phyloP scores from a whole-genome alignment of 2,888 invertebrate species.

The Meiosimyza platycephala region DNA sequence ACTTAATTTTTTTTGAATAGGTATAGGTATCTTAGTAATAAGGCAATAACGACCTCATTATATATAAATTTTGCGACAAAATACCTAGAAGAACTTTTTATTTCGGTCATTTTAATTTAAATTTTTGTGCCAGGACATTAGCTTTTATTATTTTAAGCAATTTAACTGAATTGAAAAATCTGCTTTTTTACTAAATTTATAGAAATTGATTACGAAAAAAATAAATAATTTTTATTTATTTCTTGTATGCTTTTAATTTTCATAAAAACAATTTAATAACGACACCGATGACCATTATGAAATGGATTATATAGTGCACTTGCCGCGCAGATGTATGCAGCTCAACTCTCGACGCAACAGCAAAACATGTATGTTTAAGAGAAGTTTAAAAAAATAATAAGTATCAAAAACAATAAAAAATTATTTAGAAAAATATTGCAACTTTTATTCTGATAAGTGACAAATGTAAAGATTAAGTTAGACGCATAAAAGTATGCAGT shows the following conservation, averaged over 20 bases:
- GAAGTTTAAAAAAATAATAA: constrained; percentile 37
- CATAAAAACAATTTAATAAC: constrained; percentile 44
- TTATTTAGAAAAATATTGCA: constrained; percentile 37
- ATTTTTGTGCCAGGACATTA: constrained; percentile 65
- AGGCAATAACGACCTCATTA: too few relatives aligned
- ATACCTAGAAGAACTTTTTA: neutral
- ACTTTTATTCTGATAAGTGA: constrained; percentile 37
- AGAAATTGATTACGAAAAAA: constrained; percentile 39
- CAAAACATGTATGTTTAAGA: constrained; percentile 87
- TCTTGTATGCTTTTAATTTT: constrained; percentile 44
- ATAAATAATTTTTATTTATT: constrained; percentile 46
- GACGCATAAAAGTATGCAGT: neutral
- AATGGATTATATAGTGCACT: constrained; percentile 80
- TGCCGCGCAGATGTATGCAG: constrained; percentile 96
- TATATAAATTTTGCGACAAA: too few relatives aligned
- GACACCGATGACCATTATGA: constrained; percentile 45
- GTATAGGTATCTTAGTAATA: too few relatives aligned
- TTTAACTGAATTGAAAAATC: neutral
- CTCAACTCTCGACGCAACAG: constrained; percentile 91
- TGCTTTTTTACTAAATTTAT: constrained; percentile 33
- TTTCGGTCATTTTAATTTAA: constrained; percentile 2
- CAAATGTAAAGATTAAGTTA: constrained; percentile 34
- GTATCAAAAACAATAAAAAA: constrained; percentile 37
- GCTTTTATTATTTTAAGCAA: constrained; percentile 30
- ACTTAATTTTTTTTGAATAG: too few relatives aligned